Evolutionary conservation across 2,113 vertebrate species (phyloP), one percentile per base, ranked within the genome.

Genomic region (Bungarus multicinctus): DNA sequence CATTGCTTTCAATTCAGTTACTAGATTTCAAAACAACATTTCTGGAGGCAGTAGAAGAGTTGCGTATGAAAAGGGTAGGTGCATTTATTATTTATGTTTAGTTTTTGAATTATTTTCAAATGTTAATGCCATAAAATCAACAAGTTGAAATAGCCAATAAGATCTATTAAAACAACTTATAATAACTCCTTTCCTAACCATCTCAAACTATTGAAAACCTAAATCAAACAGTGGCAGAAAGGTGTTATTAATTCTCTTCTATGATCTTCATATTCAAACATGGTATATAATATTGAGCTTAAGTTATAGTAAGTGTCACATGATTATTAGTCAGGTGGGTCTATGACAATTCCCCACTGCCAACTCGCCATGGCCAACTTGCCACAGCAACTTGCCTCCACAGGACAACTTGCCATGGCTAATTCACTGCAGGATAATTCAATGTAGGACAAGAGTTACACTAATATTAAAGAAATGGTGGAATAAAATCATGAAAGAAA

Each of bases 21-120:
- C 89, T 99, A 94, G 98, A 99, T 95, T 99, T 99, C 93, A 99
- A 98, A 98, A 98, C 98, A 25, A 97, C 94, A 93, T 98, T 99
- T 0, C 93, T 99, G 34, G 99, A 99, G 93, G 97, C 97, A 57
- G 92, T 99, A 18, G 98, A 99, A 97, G 99, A 99, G 93, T 97
- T 99, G 92, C 98, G 98, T 53, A 98, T 99, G 92, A 97, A 97
- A 95, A 98, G 99, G 98, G 99, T 99, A 98, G 93, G 95, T 34
- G 11, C 88, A 93, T 93, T 57, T 89, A n/a, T 91, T 94, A 20
- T 94, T 43, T 81, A 43, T 57, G 91, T 87, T 60, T 25, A 23
- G 0, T 4, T 57, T 81, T 74, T 60, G 8, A 20, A 0, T 34
- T 74, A 64, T 27, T 88, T 60, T 53, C 3, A 64, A 86, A 53